Evolutionary conservation across 2,113 vertebrate genomes (phyloP), one percentile per base, ranked within the genome.

Genomic region (Mesoclemmys tuberculata): DNA sequence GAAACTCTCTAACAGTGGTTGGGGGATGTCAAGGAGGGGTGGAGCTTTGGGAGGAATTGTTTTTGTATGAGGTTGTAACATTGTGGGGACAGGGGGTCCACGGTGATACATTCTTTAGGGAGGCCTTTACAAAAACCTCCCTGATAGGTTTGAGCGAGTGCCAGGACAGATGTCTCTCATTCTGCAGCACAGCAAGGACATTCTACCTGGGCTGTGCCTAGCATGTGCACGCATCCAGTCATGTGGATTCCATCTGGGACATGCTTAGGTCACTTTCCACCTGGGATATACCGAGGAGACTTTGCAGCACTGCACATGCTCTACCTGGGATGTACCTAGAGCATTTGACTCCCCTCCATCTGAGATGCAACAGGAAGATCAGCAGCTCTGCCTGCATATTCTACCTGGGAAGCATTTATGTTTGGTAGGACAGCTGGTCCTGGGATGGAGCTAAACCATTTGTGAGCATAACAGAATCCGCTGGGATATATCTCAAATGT

Each of bases 61-160:
- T 99, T 99, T 99, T 99, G 99, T 99, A 97, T 51, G 95, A 98
- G 94, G 89, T 10, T 98, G 96, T 99, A 98, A 96, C 98, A 96
- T 97, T 95, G 99, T 99, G 99, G 98, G 99, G 98, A 98, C 98
- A 98, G 98, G 97, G 95, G 98, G 79, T 77, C 86, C 99, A 99
- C 99, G 49, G 97, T 99, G 99, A 98, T 99, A 98, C 97, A 98
- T 92, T 94, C 68, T 90, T 29, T 98, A 96, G 94, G 94, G 97
- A 95, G 38, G 89, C 96, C 98, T 97, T 99, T 99, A 99, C 99
- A 99, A 99, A 99, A 99, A 99, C 99, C 98, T 97, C 2, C 3
- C 94, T 55, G 51, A 88, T 19, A 13, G 19, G 41, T 41, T 44
- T 46, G 10, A 84, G 3, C 8, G 21, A 1, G 0, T 38, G 48